A percentile compares a stretch with the other conserved stretches of the same genome.
phyloP scores from a whole-genome alignment of 1,140 invertebrate species.

The Lordiphosa clarofinis region DNA sequence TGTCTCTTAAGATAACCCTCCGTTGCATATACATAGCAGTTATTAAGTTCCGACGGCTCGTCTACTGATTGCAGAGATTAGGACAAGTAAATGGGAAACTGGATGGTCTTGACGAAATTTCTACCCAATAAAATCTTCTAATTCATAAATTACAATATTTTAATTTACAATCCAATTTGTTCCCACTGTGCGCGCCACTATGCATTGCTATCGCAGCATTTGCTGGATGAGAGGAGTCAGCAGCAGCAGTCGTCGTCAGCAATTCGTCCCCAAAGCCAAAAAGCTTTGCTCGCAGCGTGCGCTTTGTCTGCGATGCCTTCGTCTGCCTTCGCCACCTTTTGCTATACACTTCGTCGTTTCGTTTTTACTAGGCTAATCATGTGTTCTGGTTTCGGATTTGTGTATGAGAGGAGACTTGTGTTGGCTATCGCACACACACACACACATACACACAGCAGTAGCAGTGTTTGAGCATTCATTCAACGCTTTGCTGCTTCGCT shows the following conservation, averaged over 20 bases:
- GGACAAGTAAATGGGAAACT: no score
- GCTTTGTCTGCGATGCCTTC: slow-evolving; percentile 21
- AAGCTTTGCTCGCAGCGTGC: slow-evolving; percentile 40
- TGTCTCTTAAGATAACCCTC: no score
- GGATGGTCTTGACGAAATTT: no score
- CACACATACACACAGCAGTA: background rate
- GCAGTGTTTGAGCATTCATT: slow-evolving; percentile 60
- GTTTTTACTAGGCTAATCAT: slow-evolving; percentile 79
- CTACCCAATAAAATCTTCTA: no score
- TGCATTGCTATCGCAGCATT: background rate
- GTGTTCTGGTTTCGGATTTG: slow-evolving; percentile 78
- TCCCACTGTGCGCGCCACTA: slow-evolving; percentile 35
- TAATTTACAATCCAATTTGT: no score
- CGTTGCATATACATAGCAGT: no score
- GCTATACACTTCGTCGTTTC: slow-evolving; percentile 16
- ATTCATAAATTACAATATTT: no score
- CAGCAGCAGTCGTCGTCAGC: background rate
- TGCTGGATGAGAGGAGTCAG: slow-evolving; percentile 11
- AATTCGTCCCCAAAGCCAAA: slow-evolving; percentile 28
- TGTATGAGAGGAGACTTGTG: slow-evolving; percentile 9
- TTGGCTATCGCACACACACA: slow-evolving; percentile 20
- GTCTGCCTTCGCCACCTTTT: slow-evolving; percentile 6
- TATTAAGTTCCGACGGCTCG: no score
- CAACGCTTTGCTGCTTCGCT: slow-evolving; percentile 39
- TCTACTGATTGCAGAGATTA: no score